Conservation (phyloP, 2,797 vertebrate genomes). For the Malurus splendens region DNA sequence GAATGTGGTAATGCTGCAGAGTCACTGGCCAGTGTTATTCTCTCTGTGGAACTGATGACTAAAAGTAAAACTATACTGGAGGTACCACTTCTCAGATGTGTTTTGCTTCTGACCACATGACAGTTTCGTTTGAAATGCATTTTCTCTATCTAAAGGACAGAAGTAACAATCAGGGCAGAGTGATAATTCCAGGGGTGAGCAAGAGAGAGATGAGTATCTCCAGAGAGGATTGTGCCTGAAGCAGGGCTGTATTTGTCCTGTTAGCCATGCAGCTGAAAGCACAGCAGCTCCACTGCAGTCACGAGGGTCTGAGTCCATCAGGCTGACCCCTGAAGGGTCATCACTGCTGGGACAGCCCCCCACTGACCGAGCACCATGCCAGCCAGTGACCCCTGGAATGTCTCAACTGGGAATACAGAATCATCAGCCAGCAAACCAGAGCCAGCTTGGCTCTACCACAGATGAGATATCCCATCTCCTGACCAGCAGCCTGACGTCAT, state of each 20-base stretch:
- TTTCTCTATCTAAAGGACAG: neutral
- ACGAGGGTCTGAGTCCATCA: neutral
- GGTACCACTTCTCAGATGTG: neutral
- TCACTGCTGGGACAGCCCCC: neutral
- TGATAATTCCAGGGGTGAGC: neutral
- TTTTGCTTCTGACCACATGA: neutral
- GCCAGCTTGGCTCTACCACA: neutral
- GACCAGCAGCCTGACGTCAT: neutral
- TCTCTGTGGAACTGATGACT: neutral
- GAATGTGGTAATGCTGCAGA: neutral
- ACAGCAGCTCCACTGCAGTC: neutral
- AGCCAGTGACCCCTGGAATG: neutral
- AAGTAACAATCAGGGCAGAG: neutral
- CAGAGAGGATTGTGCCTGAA: neutral
- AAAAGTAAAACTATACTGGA: neutral
- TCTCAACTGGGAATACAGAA: neutral
- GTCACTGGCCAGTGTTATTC: neutral
- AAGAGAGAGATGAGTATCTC: neutral
- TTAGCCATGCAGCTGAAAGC: neutral
- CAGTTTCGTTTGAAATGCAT: neutral
- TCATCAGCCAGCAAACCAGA: neutral
- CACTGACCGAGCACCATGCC: fast-evolving
- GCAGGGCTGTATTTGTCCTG: neutral
- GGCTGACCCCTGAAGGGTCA: neutral
- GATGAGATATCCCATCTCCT: neutral